A percentile compares a stretch with the other conserved stretches of the same genome.
Evolutionary conservation across 2,113 vertebrate species (phyloP).

Genomic region (Camelus dromedarius): DNA sequence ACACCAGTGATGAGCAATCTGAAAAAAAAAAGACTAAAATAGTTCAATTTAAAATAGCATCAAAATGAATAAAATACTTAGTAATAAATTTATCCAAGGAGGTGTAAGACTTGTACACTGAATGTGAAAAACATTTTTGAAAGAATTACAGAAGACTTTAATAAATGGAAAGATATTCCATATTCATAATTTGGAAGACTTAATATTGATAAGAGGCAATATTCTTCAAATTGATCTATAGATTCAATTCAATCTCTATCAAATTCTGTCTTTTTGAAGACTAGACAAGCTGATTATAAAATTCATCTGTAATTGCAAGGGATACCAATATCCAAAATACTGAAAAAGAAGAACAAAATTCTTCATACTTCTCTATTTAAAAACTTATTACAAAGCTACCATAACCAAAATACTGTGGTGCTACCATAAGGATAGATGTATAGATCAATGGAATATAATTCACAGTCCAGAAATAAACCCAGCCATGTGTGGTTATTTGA

Average conservation of each 20-base stretch:
- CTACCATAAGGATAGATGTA: neutral
- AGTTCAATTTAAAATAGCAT: neutral
- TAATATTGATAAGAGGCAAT: neutral
- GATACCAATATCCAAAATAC: neutral
- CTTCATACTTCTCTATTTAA: neutral
- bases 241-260: neutral
- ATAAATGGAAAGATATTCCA: neutral
- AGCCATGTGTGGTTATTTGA: neutral
- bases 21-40: neutral
- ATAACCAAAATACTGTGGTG: neutral
- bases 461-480: neutral
- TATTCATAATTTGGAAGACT: neutral
- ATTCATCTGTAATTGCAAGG: neutral
- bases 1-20: neutral
- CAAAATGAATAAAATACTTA: neutral
- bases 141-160: neutral
- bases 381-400: neutral
- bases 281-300: neutral
- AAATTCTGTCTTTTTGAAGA: neutral
- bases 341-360: neutral
- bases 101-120: neutral
- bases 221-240: neutral
- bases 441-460: neutral
- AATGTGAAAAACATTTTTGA: neutral
- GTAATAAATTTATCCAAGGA: neutral